A percentile compares a stretch with the other conserved stretches of the same genome.
phyloP scores from a whole-genome alignment of 2,113 vertebrate genomes.

The Cyprinus carpio region DNA sequence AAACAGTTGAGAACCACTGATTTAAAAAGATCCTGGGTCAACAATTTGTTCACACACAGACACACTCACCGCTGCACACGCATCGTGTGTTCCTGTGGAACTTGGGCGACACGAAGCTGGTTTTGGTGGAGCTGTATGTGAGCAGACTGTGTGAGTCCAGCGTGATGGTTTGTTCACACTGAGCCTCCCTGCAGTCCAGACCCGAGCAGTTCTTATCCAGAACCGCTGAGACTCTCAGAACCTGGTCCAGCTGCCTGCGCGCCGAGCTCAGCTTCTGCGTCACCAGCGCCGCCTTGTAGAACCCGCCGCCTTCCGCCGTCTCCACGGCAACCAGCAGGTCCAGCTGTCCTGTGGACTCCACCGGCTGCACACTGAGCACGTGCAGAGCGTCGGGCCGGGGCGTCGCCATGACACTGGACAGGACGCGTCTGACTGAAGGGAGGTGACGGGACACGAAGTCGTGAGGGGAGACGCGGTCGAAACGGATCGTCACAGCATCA shows the following conservation, averaged over 20 bases:
- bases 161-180: conserved; percentile 88
- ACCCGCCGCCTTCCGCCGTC: conserved; percentile 76
- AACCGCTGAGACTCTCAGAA: conserved; percentile 88
- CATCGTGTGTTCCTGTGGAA: conserved; percentile 91
- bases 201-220: conserved; percentile 96
- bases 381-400: conserved; percentile 86
- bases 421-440: conserved; percentile 81
- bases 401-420: conserved; percentile 80
- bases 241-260: conserved; percentile 87
- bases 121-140: conserved; percentile 89
- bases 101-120: conserved; percentile 94
- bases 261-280: conserved; percentile 93
- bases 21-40: too few relatives aligned
- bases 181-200: conserved; percentile 89
- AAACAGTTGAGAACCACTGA: too few relatives aligned
- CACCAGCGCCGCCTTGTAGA: conserved; percentile 91
- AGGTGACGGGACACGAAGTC: conserved; percentile 91
- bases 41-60: too few relatives aligned
- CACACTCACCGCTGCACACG: conserved; percentile 87
- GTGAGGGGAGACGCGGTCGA: conserved; percentile 87
- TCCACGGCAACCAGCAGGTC: conserved; percentile 92
- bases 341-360: conserved; percentile 85
- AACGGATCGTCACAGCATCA: conserved; percentile 91
- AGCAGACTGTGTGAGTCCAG: conserved; percentile 90
- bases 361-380: conserved; percentile 93